Conservation (phyloP, 1,140 invertebrate genomes). For the Steinernema feltiae region DNA sequence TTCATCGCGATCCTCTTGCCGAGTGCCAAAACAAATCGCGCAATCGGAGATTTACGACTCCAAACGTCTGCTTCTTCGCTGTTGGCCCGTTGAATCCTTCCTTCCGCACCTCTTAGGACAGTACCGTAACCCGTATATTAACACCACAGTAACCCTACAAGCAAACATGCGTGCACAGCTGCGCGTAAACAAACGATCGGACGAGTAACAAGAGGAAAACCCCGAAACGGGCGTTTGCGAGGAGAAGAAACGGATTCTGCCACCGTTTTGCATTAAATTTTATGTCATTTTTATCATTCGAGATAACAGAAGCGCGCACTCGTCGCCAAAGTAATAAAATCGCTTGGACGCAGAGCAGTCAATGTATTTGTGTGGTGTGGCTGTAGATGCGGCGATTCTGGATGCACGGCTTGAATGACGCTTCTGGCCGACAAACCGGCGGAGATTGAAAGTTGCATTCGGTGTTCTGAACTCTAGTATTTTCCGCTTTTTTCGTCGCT, state of each 20-base stretch:
- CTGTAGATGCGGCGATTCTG: no score
- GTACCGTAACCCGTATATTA: constrained; percentile 4
- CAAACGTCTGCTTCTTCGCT: constrained; percentile 3
- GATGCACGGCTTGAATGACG: no score
- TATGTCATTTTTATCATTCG: not conserved
- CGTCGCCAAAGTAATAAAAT: constrained; percentile 4
- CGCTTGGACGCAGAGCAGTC: not conserved
- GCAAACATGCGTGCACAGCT: no score
- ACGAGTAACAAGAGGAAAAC: no score
- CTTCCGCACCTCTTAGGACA: not conserved
- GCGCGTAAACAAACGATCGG: no score
- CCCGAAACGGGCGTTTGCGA: not conserved
- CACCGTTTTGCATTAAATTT: constrained; percentile 11
- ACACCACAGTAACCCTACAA: not conserved
- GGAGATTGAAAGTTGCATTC: no score
- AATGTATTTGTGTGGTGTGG: no score
- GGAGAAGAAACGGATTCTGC: not conserved
- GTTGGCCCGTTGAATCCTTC: not conserved
- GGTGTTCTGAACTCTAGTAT: no score
- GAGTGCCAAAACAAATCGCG: constrained; percentile 1
- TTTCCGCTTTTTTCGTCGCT: no score
- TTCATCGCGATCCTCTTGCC: not conserved
- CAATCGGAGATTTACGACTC: not conserved
- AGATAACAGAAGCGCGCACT: not conserved
- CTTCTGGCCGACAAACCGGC: no score